A percentile compares a stretch with the other conserved stretches of the same genome.
Evolutionary conservation across 1,140 invertebrate genomes (phyloP).

Genomic region (Mya arenaria): DNA sequence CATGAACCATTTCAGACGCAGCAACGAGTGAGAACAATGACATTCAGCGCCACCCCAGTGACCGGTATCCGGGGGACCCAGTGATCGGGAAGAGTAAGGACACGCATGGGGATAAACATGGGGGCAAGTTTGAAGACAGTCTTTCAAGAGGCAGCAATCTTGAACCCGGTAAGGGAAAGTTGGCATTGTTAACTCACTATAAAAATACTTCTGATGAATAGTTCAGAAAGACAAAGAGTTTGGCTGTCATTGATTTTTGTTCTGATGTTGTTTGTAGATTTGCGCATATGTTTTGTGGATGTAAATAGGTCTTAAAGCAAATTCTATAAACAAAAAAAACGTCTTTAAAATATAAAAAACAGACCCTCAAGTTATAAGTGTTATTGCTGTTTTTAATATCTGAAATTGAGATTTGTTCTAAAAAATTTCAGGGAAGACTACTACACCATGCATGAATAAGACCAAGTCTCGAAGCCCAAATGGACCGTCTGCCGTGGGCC

Average conservation of each 20-base stretch:
- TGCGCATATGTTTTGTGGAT: too few relatives aligned
- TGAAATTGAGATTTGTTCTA: too few relatives aligned
- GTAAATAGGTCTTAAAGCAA: too few relatives aligned
- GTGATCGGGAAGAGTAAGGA: conserved; percentile 42
- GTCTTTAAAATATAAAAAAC: too few relatives aligned
- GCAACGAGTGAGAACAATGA: background rate
- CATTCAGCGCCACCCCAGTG: too few relatives aligned
- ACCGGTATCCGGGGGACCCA: conserved; percentile 35
- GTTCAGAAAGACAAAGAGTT: too few relatives aligned
- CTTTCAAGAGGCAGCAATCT: conserved; percentile 25
- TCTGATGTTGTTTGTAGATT: too few relatives aligned
- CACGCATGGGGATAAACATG: conserved; percentile 6
- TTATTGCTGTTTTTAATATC: background rate
- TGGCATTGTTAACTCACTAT: too few relatives aligned
- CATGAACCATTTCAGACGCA: conserved; percentile 19
- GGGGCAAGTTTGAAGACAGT: conserved; percentile 1
- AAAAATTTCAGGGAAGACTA: conserved; percentile 36
- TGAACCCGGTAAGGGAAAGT: conserved; percentile 29
- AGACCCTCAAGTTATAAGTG: too few relatives aligned
- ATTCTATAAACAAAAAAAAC: too few relatives aligned
- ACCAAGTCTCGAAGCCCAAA: background rate
- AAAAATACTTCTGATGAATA: too few relatives aligned
- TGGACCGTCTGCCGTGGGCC: conserved; percentile 26
- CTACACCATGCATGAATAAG: conserved; percentile 39
- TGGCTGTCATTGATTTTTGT: too few relatives aligned